Conservation (phyloP, 37 sponge, comb jelly and placozoan genomes). For the Sycon ciliatum region DNA sequence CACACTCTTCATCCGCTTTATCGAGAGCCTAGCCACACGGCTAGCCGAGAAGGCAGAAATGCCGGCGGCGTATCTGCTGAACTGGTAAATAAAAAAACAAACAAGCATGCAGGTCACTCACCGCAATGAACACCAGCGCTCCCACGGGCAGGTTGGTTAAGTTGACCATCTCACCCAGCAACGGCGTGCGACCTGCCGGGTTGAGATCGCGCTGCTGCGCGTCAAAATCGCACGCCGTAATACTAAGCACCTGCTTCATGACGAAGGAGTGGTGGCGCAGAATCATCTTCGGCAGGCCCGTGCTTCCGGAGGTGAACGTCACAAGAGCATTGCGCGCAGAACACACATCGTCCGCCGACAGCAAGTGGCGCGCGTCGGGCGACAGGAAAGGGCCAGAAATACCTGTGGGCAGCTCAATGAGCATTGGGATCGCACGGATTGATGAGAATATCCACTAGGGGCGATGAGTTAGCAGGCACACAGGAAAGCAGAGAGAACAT, state of each 20-base stretch:
- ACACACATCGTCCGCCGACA: too few species aligned
- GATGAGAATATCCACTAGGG: constrained; percentile 38
- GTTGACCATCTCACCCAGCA: background rate
- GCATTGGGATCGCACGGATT: constrained; percentile 27
- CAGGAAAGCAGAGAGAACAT: background rate
- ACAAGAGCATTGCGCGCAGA: too few species aligned
- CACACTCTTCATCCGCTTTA: too few species aligned
- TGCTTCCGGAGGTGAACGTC: constrained; percentile 38
- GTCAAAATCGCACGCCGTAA: too few species aligned
- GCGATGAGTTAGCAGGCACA: background rate
- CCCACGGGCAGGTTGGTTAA: constrained; percentile 26
- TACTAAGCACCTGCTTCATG: constrained; percentile 18
- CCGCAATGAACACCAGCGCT: constrained; percentile 13
- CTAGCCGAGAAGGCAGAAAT: background rate
- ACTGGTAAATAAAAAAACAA: background rate
- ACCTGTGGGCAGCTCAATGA: background rate
- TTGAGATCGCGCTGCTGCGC: background rate
- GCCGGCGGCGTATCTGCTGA: background rate
- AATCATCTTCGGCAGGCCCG: constrained; percentile 32
- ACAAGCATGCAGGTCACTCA: background rate
- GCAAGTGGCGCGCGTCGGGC: background rate
- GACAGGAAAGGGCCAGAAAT: background rate
- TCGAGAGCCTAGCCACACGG: too few species aligned
- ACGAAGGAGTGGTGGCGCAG: constrained; percentile 17
- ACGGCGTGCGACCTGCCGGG: background rate